Base-by-base conservation (phyloP, 2,113 vertebrate species). In the Corvus moneduloides region DNA sequence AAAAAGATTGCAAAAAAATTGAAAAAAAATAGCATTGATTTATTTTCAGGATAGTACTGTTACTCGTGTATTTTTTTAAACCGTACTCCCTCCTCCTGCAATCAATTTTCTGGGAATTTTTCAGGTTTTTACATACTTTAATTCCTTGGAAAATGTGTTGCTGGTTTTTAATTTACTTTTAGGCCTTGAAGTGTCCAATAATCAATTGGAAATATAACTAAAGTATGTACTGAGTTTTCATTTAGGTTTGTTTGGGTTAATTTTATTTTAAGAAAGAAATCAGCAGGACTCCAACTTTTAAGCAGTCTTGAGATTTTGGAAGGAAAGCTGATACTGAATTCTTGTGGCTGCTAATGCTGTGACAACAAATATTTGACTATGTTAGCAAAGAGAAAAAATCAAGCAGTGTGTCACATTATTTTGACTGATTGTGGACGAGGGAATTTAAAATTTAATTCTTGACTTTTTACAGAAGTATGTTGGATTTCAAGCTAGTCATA, bases 31-130 rank as follows among this genome's bases (percentile, higher is more conserved):
- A 54, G 0, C 16, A 49, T 6, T 67, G 2, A 32, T 83, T 30
- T 66, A 6, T 56, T 84, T 87, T 14, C 18, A 72, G 17, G 11
- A 10, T 63, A 46, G 18, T 75, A 24, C 23, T 56, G 18, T 48
- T 67, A 56, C 7, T 72, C 1, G 2, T 74, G 0, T 63, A 48
- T 71, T 58, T 86, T 27, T 63, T 80, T 62, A 84, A 71, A 51
- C 5, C 0, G 1, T 4, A 13, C 1, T 24, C 10, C 1, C 2
- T 19, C 4, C 3, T 43, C 6, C 51, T 51, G 23, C 23, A 41
- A 33, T 74, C 2, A 30, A 9, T 27, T 74, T 80, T 73, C 51
- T 71, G 23, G 33, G 21, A 37, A 68, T 58, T 49, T 54, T 46
- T 52, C 1, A 9, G 4, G 11, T 72, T 71, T 73, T 94, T 44